phyloP scores from a whole-genome alignment of 2,797 vertebrate species.

The Erethizon dorsatum region DNA sequence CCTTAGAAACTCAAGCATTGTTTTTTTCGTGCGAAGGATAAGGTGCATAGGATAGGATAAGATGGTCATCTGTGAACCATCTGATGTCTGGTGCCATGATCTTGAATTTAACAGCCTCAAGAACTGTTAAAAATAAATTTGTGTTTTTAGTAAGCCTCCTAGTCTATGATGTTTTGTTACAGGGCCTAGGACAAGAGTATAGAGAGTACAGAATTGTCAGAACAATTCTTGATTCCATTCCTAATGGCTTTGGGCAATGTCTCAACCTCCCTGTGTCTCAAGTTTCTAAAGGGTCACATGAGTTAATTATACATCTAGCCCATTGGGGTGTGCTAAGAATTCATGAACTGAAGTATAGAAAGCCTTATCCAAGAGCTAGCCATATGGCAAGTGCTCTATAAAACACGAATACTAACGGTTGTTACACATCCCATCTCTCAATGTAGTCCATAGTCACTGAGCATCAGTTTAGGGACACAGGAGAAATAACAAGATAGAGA shows the following conservation, averaged over 20 bases:
- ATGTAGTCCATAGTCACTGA: neutral
- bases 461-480: neutral
- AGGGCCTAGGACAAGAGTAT: neutral
- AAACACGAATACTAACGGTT: neutral
- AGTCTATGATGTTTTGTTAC: neutral
- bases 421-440: neutral
- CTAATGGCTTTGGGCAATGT: neutral
- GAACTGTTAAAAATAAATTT: neutral
- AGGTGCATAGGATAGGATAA: neutral
- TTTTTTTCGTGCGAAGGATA: neutral
- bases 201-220: neutral
- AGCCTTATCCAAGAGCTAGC: neutral
- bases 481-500: constrained; percentile 49
- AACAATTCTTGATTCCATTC: neutral
- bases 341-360: neutral
- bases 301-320: neutral
- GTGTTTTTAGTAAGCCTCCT: neutral
- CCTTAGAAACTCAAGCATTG: neutral
- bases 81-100: neutral
- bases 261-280: neutral
- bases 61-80: neutral
- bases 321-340: neutral
- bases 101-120: neutral
- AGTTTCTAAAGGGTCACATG: neutral
- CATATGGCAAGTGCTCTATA: neutral